Conservation (phyloP, 2,888 invertebrate genomes). For the Noctua comes region DNA sequence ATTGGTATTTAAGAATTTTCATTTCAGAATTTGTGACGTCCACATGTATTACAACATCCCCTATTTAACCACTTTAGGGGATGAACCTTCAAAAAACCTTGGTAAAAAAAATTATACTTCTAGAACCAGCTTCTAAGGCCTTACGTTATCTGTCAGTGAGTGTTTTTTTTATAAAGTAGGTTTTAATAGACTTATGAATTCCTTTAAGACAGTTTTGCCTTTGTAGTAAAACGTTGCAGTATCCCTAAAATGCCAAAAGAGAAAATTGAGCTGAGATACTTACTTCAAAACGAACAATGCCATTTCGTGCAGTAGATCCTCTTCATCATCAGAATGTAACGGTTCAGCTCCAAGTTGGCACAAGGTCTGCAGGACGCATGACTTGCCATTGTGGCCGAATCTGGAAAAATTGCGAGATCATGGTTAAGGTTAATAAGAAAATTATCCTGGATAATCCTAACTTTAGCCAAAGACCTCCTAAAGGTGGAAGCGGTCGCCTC, state of each 20-base stretch:
- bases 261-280: constrained; percentile 72
- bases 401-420: constrained; percentile 80
- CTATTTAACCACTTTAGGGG: background rate
- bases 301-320: constrained; percentile 92
- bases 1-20: background rate
- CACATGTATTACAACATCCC: background rate
- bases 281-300: constrained; percentile 93
- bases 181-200: background rate
- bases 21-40: background rate
- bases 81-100: too few relatives aligned
- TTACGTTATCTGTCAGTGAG: background rate
- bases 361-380: constrained; percentile 92
- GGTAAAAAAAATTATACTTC: too few relatives aligned
- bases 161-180: background rate
- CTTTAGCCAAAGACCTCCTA: background rate
- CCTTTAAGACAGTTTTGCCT: background rate
- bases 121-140: background rate
- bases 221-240: background rate
- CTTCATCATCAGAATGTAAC: constrained; percentile 89
- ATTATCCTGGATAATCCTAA: background rate
- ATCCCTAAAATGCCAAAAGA: background rate
- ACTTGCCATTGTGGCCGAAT: constrained; percentile 91
- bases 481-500: too few relatives aligned
- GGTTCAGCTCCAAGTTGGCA: constrained; percentile 92
- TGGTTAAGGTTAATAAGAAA: too few relatives aligned